Evolutionary conservation across 2,888 invertebrate genomes (phyloP).

Genomic region (Cistogaster globosa): DNA sequence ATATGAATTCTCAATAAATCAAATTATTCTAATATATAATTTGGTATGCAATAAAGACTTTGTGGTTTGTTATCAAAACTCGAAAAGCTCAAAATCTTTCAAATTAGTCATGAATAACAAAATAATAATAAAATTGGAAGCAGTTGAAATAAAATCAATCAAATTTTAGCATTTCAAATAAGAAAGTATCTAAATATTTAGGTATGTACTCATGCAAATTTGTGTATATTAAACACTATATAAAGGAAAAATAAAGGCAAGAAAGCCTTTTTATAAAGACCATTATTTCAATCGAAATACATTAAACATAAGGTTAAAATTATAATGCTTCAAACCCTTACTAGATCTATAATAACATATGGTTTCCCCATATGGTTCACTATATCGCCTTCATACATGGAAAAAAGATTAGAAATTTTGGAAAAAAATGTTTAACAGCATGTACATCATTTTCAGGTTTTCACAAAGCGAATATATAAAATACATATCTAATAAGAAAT

Average conservation of each 20-base stretch:
- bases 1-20: not conserved
- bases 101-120: not conserved
- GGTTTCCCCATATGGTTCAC: slow-evolving; percentile 9
- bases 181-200: not conserved
- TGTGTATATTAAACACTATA: not conserved
- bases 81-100: not conserved
- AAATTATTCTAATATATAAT: not conserved
- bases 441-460: not conserved
- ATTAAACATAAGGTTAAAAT: too few relatives aligned
- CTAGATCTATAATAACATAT: slow-evolving; percentile 21
- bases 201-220: not conserved
- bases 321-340: slow-evolving; percentile 17
- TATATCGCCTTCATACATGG: slow-evolving; percentile 24
- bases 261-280: not conserved
- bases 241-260: not conserved
- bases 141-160: not conserved
- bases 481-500: not conserved
- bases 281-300: not conserved
- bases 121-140: not conserved
- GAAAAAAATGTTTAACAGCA: not conserved
- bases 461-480: not conserved
- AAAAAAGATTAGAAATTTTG: slow-evolving; percentile 1
- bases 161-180: not conserved
- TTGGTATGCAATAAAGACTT: not conserved
- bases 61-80: not conserved